Percentiles rank a stretch among this genome's conserved stretches.
phyloP scores from a whole-genome alignment of 1,140 invertebrate species.

The Drosophila persimilis region DNA sequence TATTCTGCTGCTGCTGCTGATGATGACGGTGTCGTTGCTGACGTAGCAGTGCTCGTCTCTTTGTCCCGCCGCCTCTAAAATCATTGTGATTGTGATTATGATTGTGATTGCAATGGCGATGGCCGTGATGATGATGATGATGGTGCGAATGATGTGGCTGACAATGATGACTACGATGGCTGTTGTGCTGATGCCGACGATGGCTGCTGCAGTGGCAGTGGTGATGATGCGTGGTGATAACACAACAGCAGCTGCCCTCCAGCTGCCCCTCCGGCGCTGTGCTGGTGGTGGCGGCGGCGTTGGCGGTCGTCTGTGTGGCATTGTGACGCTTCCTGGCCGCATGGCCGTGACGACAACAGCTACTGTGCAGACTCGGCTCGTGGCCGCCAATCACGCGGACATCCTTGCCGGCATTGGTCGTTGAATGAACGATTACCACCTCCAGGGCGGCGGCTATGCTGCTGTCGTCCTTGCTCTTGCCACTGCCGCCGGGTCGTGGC shows the following conservation, averaged over 20 bases:
- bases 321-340: conserved; percentile 66
- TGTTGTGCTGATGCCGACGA: conserved; percentile 25
- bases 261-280: not conserved
- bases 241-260: conserved; percentile 57
- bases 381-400: conserved; percentile 26
- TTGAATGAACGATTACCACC: conserved; percentile 64
- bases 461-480: conserved; percentile 57
- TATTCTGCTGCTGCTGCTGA: conserved; percentile 18
- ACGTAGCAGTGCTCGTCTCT: conserved; percentile 35
- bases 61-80: conserved; percentile 6
- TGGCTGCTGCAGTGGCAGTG: conserved; percentile 51
- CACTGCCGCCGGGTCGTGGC: conserved; percentile 61
- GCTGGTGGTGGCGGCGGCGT: not conserved
- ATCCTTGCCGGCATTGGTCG: conserved; percentile 27
- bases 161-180: conserved; percentile 30
- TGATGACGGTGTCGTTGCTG: conserved; percentile 20
- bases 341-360: conserved; percentile 41
- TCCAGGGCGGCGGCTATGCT: conserved; percentile 52
- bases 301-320: conserved; percentile 67
- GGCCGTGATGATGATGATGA: conserved; percentile 12
- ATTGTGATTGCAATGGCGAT: not conserved
- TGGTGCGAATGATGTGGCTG: conserved; percentile 37
- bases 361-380: conserved; percentile 14
- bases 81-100: too few species aligned
- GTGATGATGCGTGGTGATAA: conserved; percentile 71